Evolutionary conservation across 2,113 vertebrate species (phyloP), one percentile per base, ranked within the genome.

Genomic region (Gavialis gangeticus): DNA sequence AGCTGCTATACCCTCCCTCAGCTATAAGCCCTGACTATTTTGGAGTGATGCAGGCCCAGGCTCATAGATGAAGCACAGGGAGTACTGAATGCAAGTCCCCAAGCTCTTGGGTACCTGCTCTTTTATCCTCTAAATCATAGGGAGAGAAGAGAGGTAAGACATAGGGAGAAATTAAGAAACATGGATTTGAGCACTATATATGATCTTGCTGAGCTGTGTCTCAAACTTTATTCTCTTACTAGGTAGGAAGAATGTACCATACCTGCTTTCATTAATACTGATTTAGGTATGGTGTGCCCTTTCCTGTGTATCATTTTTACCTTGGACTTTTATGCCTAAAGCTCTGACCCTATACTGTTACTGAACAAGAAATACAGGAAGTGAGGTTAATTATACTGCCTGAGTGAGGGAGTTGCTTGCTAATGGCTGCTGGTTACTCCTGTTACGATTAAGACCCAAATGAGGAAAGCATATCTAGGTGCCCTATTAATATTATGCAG

Each of bases 61-160:
- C 16, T 1, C 69, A n/a, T 8, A 8, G 30, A 46, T 56, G 79
- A 4, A n/a, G 57, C 63, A 54, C n/a, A 71, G 57, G 46, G 28
- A 69, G 82, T 75, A 83, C 22, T 54, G 59, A n/a, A 88, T 19
- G 24, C 7, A 79, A 93, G 79, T 46, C 79, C 25, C 4, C 55
- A 80, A 30, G 28, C 22, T 80, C 55, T 1, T 2, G 73, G 75
- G 25, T 12, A 86, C 79, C 0, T 22, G 0, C 6, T 46, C 46
- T 9, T 46, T 46, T 9, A 46, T 7, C 67, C 67, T 6, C 12
- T 66, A 37, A 85, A 93, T 75, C 63, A 69, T 22, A 55, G 5
- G 10, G 60, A 88, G 63, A 89, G 13, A 2, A 27, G 5, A 87
- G 2, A 83, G 56, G 46, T 27, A 59, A 93, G 9, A 11, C 46